phyloP scores from a whole-genome alignment of 2,888 invertebrate species.

The Lasius fuliginosus region DNA sequence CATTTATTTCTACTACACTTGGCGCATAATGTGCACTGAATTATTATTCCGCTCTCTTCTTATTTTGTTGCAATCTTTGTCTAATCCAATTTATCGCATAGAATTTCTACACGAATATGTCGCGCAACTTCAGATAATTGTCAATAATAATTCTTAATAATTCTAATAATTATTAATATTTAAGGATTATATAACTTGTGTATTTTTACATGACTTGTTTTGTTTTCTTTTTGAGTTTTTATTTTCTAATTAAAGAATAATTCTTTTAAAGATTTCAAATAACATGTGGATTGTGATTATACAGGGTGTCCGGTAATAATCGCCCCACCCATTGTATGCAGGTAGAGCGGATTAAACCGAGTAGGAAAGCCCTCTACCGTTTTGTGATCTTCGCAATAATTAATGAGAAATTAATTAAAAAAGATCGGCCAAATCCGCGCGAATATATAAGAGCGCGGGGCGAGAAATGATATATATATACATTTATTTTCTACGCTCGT shows the following conservation, averaged over 20 bases:
- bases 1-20: constrained; percentile 33
- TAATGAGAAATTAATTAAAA: too few relatives aligned
- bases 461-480: too few relatives aligned
- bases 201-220: background rate
- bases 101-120: background rate
- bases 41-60: constrained; percentile 5
- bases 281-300: too few relatives aligned
- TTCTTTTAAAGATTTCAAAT: background rate
- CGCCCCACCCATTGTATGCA: too few relatives aligned
- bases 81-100: background rate
- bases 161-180: constrained; percentile 1
- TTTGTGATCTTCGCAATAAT: too few relatives aligned
- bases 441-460: too few relatives aligned
- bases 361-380: too few relatives aligned
- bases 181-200: background rate
- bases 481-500: too few relatives aligned
- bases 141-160: background rate
- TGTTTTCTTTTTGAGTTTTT: background rate
- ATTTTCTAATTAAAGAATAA: background rate
- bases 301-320: too few relatives aligned
- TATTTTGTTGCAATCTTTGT: background rate
- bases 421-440: too few relatives aligned
- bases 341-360: too few relatives aligned
- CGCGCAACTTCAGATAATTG: background rate
- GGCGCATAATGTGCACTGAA: constrained; percentile 14